phyloP scores from a whole-genome alignment of 2,797 vertebrate species.

The Labroides dimidiatus region DNA sequence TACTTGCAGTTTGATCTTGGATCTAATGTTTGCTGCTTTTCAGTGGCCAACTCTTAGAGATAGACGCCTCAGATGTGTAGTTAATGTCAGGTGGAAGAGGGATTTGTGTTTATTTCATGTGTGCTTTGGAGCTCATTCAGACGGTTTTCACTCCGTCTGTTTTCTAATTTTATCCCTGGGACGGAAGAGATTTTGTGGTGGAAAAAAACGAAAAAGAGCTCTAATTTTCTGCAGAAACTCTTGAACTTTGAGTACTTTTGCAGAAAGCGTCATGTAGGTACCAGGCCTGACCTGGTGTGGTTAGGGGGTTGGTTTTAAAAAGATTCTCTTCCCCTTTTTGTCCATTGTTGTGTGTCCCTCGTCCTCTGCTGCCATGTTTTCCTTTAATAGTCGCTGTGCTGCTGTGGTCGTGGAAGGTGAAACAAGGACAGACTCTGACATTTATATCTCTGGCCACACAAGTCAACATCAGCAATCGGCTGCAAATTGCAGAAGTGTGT shows the following conservation, averaged over 20 bases:
- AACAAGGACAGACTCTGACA: conserved; percentile 37
- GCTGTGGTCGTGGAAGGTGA: conserved; percentile 24
- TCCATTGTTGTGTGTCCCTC: not conserved
- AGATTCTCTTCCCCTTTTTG: not conserved
- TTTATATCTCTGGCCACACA: conserved; percentile 35
- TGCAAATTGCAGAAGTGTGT: conserved; percentile 1
- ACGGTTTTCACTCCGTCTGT: no score
- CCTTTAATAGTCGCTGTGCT: not conserved
- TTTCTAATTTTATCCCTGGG: no score
- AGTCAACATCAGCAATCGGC: conserved; percentile 30
- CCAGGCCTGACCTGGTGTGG: not conserved
- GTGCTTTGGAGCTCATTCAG: no score
- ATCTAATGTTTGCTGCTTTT: no score
- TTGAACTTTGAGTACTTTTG: not conserved
- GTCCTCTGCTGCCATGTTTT: conserved; percentile 6
- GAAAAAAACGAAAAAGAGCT: no score
- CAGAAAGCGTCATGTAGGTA: not conserved
- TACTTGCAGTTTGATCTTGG: no score
- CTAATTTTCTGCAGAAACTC: not conserved
- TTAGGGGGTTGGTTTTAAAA: not conserved
- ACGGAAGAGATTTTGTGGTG: no score
- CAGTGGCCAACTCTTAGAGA: no score
- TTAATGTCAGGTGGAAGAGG: no score
- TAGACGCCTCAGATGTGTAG: no score
- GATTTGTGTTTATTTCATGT: no score